phyloP scores from a whole-genome alignment of 92 coral and sea anemone genomes.

The Zoanthus gigantus region DNA sequence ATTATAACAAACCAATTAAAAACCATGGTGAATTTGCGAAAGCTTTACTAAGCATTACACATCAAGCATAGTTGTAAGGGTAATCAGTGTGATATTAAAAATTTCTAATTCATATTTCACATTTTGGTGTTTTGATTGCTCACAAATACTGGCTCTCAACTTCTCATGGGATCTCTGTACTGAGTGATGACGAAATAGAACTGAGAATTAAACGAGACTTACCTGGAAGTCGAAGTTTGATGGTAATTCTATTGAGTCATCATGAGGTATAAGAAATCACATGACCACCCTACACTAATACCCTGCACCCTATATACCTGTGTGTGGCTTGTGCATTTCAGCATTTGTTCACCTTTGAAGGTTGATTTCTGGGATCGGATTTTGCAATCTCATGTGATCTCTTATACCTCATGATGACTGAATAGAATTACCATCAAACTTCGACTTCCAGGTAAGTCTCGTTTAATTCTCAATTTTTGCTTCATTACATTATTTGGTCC shows the following conservation, averaged over 20 bases:
- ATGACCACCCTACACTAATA: conserved; percentile 34
- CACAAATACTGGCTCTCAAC: conserved; percentile 67
- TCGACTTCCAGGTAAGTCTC: not conserved
- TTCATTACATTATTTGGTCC: no score
- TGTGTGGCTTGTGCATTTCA: not conserved
- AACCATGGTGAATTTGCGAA: conserved; percentile 34
- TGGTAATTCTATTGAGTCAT: conserved; percentile 10
- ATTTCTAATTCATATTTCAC: not conserved
- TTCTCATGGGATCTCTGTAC: conserved; percentile 69
- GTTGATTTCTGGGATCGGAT: conserved; percentile 61
- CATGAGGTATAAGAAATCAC: conserved; percentile 18
- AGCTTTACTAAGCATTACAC: not conserved
- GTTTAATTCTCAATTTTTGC: no score
- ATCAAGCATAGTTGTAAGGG: not conserved
- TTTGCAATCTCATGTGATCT: conserved; percentile 71
- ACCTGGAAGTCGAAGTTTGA: conserved; percentile 10
- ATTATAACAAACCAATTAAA: conserved; percentile 54
- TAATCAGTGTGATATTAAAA: not conserved
- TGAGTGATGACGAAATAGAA: conserved; percentile 69
- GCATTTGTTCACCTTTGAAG: conserved; percentile 71
- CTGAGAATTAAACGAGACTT: conserved; percentile 51
- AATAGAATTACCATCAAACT: conserved; percentile 63
- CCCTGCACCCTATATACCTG: conserved; percentile 23
- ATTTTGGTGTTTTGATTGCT: conserved; percentile 17
- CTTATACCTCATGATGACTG: conserved; percentile 67